phyloP scores from a whole-genome alignment of 2,113 vertebrate genomes.

The Alaudala cheleensis region DNA sequence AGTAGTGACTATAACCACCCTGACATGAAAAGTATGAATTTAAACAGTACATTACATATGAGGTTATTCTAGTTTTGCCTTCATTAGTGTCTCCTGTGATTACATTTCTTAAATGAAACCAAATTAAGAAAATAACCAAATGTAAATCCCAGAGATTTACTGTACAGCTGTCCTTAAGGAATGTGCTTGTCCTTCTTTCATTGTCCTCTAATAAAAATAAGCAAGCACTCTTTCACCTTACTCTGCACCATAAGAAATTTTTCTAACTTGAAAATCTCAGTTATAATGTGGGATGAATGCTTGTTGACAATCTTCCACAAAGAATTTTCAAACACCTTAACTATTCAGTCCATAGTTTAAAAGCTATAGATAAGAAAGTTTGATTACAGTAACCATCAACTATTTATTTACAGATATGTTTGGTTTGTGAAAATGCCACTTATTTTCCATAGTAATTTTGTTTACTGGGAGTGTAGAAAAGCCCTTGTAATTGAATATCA shows the following conservation, averaged over 20 bases:
- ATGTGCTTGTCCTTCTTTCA: neutral
- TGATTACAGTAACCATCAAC: conserved; percentile 12
- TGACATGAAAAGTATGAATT: neutral
- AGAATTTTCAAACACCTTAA: conserved; percentile 32
- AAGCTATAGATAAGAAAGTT: conserved; percentile 1
- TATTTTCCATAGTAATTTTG: conserved; percentile 19
- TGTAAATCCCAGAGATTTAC: neutral
- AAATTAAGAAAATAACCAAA: neutral
- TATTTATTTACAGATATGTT: neutral
- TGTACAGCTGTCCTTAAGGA: neutral
- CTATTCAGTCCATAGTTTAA: conserved; percentile 35
- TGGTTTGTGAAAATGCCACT: neutral
- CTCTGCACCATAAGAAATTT: neutral
- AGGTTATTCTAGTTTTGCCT: neutral
- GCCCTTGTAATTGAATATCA: neutral
- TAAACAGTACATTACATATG: neutral
- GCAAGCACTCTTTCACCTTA: neutral
- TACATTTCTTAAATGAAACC: neutral
- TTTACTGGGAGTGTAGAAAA: neutral
- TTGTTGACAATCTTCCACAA: neutral
- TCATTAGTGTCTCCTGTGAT: neutral
- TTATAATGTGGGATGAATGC: neutral
- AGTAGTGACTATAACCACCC: neutral
- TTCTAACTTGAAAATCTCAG: neutral
- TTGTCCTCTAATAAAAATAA: neutral